phyloP scores from a whole-genome alignment of 2,797 vertebrate genomes.

The Tragelaphus eurycerus region DNA sequence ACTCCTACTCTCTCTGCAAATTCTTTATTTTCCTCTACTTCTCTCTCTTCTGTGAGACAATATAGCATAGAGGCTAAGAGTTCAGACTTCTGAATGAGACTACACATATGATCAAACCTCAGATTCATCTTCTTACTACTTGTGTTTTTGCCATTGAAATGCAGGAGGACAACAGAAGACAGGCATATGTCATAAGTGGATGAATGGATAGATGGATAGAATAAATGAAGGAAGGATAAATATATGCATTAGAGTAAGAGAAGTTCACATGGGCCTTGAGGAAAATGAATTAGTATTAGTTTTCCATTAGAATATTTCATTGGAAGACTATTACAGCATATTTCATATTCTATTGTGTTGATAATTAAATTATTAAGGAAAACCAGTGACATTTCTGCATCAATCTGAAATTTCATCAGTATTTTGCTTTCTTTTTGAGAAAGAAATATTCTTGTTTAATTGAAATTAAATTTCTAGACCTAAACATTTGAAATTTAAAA shows the following conservation, averaged over 20 bases:
- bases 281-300: background rate
- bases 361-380: background rate
- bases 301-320: background rate
- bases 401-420: background rate
- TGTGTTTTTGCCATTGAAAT: background rate
- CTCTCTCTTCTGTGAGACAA: background rate
- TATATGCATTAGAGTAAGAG: background rate
- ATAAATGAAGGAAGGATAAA: background rate
- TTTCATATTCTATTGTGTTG: background rate
- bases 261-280: background rate
- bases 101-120: background rate
- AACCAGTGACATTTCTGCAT: background rate
- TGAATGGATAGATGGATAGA: background rate
- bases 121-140: background rate
- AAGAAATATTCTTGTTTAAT: background rate
- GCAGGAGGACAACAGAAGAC: background rate
- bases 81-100: background rate
- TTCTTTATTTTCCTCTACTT: background rate
- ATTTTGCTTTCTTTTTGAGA: background rate
- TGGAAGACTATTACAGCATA: background rate
- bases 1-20: background rate
- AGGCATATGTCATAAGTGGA: background rate
- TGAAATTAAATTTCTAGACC: conserved; percentile 22
- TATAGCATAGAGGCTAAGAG: background rate
- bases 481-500: conserved; percentile 63